Base-by-base conservation (phyloP, 2,888 invertebrate species). In the Eubasilissa splendida region DNA sequence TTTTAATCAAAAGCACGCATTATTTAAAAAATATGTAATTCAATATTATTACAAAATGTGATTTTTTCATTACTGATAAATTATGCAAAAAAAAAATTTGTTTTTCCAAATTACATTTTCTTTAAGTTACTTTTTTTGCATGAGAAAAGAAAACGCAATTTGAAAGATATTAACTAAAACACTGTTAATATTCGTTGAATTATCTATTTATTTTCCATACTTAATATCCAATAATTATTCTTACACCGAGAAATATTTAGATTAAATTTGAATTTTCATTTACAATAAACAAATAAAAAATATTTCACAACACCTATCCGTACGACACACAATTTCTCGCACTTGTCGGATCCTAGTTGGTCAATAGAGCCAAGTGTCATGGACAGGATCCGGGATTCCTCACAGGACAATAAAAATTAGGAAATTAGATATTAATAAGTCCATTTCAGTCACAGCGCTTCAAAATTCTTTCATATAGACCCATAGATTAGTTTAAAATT, bases 261-360 rank as follows among this genome's bases (percentile, higher is more conserved):
- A 76, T 79, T 81, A 76, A 81, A 80, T 80, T 80, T 77, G 70
- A 75, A 75, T 83, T 80, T 70, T 71, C 10, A 42, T 42, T 66
- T 77, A 33, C 31, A 31, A 59, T 59, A 80, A 80, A 68, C 76
- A 71, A 80, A 79, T 79, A 80, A 80, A 82, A 82, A 83, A 80
- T 80, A 80, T 82, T 79, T 83, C 82, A 82, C 82, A 83, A 83
- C 81, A 56, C 53, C 80, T 81, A 79, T 81, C 70, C 68, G 42
- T 42, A 42, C 42, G 42, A 42, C 7, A 42, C 42, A 42, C 42
- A 42, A 42, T 42, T 42, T 2, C 4, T 42, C 42, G 42, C 42
- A 42, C 42, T 5, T 11, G 56, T 31, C 71, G 54, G 31, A 71
- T 31, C 71, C 60, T n/a, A n/a, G 74, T 60, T 68, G 53, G 56